Evolutionary conservation across 2,888 invertebrate species (phyloP), one percentile per base, ranked within the genome.

Genomic region (Melipona beecheii): DNA sequence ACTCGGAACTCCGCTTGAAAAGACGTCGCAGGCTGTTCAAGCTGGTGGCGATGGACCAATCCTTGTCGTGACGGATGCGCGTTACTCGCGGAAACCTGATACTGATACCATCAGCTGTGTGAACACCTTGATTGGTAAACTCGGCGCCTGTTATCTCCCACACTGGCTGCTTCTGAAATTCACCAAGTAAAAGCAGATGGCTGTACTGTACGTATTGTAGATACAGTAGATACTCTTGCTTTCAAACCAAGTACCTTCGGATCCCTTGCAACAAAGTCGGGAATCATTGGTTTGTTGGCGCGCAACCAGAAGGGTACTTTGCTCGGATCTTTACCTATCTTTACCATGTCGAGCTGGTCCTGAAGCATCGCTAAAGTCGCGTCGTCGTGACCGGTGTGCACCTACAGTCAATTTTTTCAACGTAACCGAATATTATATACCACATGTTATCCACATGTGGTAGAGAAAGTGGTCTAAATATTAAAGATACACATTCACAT

Each of bases 81-180:
- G 97, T 97, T 0, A 99, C 98, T 88, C 99, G 96, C 0, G 99
- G 99, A 95, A 99, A 99, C 75, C 99, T 95, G 68, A 99, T 98
- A 4, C 99, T 99, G 91, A 99, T 98, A 2, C 99, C 98, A 90
- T 97, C 97, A 0, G 99, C 99, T 2, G 99, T 99, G 93, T 99
- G 99, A 11, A 97, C 96, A 78, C 97, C 97, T 4, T 97, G 97
- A 93, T 97, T 96, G 3, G 97, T 97, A 87, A 97, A 96, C 94
- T 97, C 97, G 0, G 97, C 97, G 0, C 97, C 98, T 0, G 98
- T 98, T 81, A 99, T 98, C 95, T 99, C 99, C 99, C 99, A 99
- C 15, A 99, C 97, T 0, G 98, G 99, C 93, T 98, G 97, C 49
- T 96, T 95, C 93, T 95, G 36, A 19, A 82, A 56, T 68, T 11